These are phyloP conservation scores for Chymomyza costata DNA, from an alignment of 1,140 invertebrate species.

Conservation along the genomic window DNA sequence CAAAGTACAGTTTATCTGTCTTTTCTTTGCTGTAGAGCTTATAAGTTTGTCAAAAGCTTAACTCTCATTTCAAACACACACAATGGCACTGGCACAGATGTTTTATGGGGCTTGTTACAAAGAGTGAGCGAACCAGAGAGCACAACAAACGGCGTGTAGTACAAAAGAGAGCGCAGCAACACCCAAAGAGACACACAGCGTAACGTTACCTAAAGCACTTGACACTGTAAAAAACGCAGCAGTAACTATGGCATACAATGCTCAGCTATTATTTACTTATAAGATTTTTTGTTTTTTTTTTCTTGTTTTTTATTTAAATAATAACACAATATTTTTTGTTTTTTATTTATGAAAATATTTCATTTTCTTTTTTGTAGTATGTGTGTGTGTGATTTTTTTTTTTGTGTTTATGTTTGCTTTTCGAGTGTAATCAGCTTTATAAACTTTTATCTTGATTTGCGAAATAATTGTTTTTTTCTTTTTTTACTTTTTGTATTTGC, in stretches of 20 bases:
- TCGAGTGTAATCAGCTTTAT: slow-evolving; percentile 4
- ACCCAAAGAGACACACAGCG: too few species aligned
- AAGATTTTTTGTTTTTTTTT: slow-evolving; percentile 6
- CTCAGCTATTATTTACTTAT: too few species aligned
- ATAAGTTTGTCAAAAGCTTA: too few species aligned
- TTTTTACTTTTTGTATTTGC: slow-evolving; percentile 1
- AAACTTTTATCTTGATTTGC: slow-evolving; percentile 19
- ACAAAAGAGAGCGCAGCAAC: too few species aligned
- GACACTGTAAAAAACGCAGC: too few species aligned
- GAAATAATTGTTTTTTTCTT: slow-evolving; percentile 18
- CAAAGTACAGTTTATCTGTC: not conserved
- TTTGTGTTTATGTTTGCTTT: slow-evolving; percentile 10
- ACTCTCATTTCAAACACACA: slow-evolving; percentile 14
- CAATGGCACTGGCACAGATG: slow-evolving; percentile 1
- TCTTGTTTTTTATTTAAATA: slow-evolving; percentile 48
- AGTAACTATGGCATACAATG: too few species aligned
- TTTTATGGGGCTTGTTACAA: not conserved
- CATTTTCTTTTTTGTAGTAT: slow-evolving; percentile 39
- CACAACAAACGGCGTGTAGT: too few species aligned
- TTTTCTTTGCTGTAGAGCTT: too few species aligned
- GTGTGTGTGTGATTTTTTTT: slow-evolving; percentile 18
- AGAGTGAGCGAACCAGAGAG: too few species aligned
- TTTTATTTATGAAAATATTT: slow-evolving; percentile 61
- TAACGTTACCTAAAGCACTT: slow-evolving; percentile 53
- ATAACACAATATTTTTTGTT: slow-evolving; percentile 32